These are phyloP conservation scores for Polydesmus complanatus DNA, from an alignment of 2,888 invertebrate genomes.

Conservation along the genomic window DNA sequence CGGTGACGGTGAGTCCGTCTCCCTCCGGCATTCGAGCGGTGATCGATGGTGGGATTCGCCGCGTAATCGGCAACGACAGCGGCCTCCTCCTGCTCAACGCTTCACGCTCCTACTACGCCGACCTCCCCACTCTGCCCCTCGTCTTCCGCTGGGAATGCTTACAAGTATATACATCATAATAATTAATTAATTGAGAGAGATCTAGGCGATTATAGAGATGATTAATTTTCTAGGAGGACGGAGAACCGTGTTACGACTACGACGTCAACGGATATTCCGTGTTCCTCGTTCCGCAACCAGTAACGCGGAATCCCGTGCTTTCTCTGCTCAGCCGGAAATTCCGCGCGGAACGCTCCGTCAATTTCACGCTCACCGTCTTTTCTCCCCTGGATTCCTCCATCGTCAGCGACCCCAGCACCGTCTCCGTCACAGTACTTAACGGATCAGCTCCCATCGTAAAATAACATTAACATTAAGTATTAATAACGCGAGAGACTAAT, in stretches of 20 bases:
- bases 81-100: background rate
- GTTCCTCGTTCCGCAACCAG: background rate
- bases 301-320: background rate
- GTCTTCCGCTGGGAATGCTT: conserved; percentile 10
- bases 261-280: background rate
- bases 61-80: background rate
- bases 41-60: background rate
- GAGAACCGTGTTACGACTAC: conserved; percentile 8
- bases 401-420: background rate
- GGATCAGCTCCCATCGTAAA: background rate
- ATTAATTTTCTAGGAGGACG: background rate
- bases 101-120: background rate
- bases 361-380: background rate
- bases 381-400: background rate
- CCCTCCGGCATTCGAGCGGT: background rate
- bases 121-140: background rate
- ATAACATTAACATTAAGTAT: background rate
- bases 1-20: background rate
- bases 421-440: background rate
- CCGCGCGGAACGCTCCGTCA: background rate
- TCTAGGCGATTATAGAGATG: too few species aligned
- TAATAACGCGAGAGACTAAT: background rate
- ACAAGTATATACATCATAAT: background rate
- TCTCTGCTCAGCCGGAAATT: background rate
- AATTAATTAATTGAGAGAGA: background rate